Evolutionary conservation across 2,888 invertebrate genomes (phyloP).

Genomic region (Himalopsyche japonica): DNA sequence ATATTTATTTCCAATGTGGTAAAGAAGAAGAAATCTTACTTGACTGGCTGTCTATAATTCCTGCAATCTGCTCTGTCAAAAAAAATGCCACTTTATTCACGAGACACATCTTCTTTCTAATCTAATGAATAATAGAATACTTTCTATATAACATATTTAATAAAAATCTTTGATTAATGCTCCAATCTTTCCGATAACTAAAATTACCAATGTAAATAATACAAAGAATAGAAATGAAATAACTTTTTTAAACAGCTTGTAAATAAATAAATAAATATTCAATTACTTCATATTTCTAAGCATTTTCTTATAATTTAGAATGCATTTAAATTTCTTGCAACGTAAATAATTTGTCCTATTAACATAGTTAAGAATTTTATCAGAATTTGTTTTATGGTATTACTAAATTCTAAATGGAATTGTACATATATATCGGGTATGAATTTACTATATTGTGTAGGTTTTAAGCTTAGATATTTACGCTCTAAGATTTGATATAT

Average conservation of each 20-base stretch:
- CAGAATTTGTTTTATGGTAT: background rate
- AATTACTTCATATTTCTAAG: background rate
- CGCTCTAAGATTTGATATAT: constrained; percentile 37
- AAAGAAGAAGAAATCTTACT: too few species aligned
- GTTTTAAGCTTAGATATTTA: constrained; percentile 31
- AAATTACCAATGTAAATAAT: background rate
- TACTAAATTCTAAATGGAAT: constrained; percentile 10
- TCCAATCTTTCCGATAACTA: background rate
- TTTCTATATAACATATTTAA: background rate
- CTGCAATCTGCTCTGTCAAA: background rate
- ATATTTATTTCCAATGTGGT: too few species aligned
- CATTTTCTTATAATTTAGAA: background rate
- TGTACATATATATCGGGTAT: constrained; percentile 3
- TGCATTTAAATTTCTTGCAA: constrained; percentile 18
- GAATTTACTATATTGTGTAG: constrained; percentile 21
- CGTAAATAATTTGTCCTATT: constrained; percentile 22
- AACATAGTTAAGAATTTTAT: constrained; percentile 11
- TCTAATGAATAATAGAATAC: background rate
- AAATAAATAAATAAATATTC: background rate
- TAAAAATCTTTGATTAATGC: background rate
- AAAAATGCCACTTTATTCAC: background rate
- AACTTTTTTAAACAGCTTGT: background rate
- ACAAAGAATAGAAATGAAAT: background rate
- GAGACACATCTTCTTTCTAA: background rate
- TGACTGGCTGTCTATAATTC: background rate